Percentiles rank a stretch among this genome's conserved stretches.
Conservation (phyloP, 2,888 invertebrate genomes). For the Cordilura impudica region DNA sequence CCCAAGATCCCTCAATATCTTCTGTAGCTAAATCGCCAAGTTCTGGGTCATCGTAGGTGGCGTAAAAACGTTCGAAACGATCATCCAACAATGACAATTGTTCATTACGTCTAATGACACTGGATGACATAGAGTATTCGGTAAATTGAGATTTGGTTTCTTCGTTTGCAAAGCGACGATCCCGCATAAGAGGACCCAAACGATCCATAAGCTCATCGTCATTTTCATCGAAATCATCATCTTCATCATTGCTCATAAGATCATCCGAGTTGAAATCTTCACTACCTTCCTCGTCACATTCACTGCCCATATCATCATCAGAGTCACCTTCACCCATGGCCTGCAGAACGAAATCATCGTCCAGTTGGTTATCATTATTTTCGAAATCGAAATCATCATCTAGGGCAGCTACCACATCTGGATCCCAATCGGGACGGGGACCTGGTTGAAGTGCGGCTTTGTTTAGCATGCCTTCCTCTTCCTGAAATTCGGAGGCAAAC, state of each 20-base stretch:
- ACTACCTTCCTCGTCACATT: constrained; percentile 68
- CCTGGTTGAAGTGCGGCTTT: constrained; percentile 78
- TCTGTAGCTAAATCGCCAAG: constrained; percentile 94
- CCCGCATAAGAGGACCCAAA: constrained; percentile 77
- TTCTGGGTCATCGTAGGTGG: constrained; percentile 91
- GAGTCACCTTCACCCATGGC: constrained; percentile 79
- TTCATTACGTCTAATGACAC: constrained; percentile 90
- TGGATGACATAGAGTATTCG: constrained; percentile 95
- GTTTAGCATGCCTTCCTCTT: constrained; percentile 83
- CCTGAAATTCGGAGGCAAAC: constrained; percentile 91
- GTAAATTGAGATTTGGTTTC: constrained; percentile 94
- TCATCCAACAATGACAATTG: constrained; percentile 90
- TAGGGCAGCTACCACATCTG: constrained; percentile 94
- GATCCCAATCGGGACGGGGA: constrained; percentile 87
- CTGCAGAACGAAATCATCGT: constrained; percentile 93
- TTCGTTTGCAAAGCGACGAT: constrained; percentile 80
- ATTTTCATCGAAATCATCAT: constrained; percentile 77
- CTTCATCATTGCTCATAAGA: constrained; percentile 75
- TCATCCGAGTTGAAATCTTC: constrained; percentile 70
- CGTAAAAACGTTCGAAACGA: constrained; percentile 91
- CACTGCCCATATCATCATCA: constrained; percentile 66
- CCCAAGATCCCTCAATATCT: constrained; percentile 86
- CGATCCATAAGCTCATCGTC: constrained; percentile 78
- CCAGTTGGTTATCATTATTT: constrained; percentile 89
- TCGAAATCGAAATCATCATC: constrained; percentile 95